Percentiles rank a stretch among this genome's conserved stretches.
Evolutionary conservation across 2,888 invertebrate species (phyloP).

Genomic region (Adineta ricciae): DNA sequence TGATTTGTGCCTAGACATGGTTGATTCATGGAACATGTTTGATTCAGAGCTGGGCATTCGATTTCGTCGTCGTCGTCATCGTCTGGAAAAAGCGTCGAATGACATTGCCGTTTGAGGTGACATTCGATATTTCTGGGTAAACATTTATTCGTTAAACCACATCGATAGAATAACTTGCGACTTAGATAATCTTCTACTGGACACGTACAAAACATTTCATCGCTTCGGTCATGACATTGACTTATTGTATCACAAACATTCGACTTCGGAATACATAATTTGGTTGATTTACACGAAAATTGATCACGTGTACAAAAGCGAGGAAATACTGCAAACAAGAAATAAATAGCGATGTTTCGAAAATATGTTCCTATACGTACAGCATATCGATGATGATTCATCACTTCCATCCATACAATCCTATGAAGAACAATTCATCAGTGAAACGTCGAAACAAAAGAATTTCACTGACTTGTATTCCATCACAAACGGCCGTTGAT

Average conservation of each 20-base stretch:
- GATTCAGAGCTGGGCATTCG: neutral
- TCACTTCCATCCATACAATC: neutral
- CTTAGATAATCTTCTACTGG: neutral
- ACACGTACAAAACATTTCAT: constrained; percentile 1
- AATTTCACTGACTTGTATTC: neutral
- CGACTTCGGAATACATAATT: neutral
- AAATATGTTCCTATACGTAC: neutral
- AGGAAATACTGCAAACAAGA: neutral
- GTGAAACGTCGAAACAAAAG: too few species aligned
- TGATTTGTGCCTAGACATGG: neutral
- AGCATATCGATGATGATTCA: neutral
- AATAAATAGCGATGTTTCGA: neutral
- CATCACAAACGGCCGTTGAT: neutral
- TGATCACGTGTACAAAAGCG: neutral
- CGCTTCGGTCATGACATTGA: constrained; percentile 16
- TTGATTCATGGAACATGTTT: neutral
- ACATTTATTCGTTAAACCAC: constrained; percentile 5
- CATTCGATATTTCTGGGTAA: neutral
- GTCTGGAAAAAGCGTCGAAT: neutral
- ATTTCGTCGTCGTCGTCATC: neutral
- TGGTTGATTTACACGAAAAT: neutral
- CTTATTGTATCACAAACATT: neutral
- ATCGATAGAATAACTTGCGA: neutral
- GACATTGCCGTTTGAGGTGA: neutral
- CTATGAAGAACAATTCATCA: neutral